These are phyloP conservation scores for Volucella bombylans DNA, from an alignment of 2,888 invertebrate species.

Conservation along the genomic window DNA sequence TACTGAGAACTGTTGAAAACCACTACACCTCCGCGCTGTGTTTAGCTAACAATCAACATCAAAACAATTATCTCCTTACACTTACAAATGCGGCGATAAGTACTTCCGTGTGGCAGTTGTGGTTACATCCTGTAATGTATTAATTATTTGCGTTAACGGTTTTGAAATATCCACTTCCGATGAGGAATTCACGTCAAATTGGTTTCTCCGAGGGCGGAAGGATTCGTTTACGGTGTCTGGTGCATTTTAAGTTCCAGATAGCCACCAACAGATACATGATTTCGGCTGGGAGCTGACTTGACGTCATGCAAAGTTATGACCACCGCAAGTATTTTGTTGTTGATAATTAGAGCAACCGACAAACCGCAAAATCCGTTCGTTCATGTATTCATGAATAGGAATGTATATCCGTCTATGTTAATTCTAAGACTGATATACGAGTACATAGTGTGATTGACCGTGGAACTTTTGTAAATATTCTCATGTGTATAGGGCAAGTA, in stretches of 20 bases:
- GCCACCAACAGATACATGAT: background rate
- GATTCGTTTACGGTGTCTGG: conserved; percentile 23
- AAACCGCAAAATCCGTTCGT: conserved; percentile 44
- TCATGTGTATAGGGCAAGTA: background rate
- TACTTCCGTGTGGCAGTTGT: conserved; percentile 24
- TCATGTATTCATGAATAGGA: background rate
- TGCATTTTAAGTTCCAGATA: conserved; percentile 24
- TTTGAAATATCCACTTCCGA: conserved; percentile 50
- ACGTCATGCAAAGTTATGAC: conserved; percentile 25
- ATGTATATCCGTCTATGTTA: background rate
- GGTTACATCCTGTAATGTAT: conserved; percentile 37
- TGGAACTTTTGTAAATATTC: conserved; percentile 15
- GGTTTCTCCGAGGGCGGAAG: conserved; percentile 31
- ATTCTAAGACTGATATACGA: background rate
- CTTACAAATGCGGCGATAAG: conserved; percentile 31
- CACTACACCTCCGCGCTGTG: background rate
- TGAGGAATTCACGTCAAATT: conserved; percentile 39
- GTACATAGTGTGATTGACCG: conserved; percentile 21
- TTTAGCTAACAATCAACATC: conserved; percentile 34
- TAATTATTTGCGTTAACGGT: conserved; percentile 54
- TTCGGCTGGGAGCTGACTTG: background rate
- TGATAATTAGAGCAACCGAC: conserved; percentile 33
- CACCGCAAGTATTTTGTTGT: conserved; percentile 19
- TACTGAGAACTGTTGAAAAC: background rate
- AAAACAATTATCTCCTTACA: conserved; percentile 48